Base-by-base conservation (phyloP, 2,797 vertebrate genomes). In the Ammospiza maritima region DNA sequence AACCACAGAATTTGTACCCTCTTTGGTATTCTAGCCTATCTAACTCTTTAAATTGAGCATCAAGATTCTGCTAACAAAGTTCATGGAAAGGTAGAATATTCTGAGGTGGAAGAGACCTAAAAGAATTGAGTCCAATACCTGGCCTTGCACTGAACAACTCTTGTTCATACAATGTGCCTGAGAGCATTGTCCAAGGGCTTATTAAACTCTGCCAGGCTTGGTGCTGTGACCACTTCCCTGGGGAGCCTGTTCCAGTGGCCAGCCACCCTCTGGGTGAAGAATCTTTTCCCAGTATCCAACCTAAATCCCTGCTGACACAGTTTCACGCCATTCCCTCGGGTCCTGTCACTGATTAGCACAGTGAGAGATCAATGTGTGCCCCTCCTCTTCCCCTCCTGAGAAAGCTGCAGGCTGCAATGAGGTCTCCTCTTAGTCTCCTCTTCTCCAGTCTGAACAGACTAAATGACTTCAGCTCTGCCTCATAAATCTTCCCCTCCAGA, bases 311-410 rank as follows among this genome's bases (percentile, higher is more conserved):
- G 1, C 3, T 30, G 51, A 34, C 44, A 57, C 29, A 53, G 13
- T 11, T 71, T 65, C 12, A 34, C 10, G 7, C 47, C 15, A 10
- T 65, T 65, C 29, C 13, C 21, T 58, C 0, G 0, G 25, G 6
- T 45, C 3, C 15, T 53, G 45, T 40, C 58, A 26, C n/a, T 53
- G 51, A 25, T 7, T n/a, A 5, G 4, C 14, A 11, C 14, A 58
- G 15, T 16, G 17, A 44, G 19, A 40, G 11, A 30, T 14, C 51
- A 16, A 16, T 23, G 25, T 4, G 10, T 51, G 10, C 7, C 8
- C 1, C 21, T 70, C 14, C 10, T 11, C 38, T 64, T 70, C 38
- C 45, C 12, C 38, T 58, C 10, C 0, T 5, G 7, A 77, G 10
- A 16, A 83, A 51, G 21, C 7, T 26, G 51, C 13, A 47, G 58